Conservation (phyloP, 2,888 invertebrate genomes). For the Harmothoe impar region DNA sequence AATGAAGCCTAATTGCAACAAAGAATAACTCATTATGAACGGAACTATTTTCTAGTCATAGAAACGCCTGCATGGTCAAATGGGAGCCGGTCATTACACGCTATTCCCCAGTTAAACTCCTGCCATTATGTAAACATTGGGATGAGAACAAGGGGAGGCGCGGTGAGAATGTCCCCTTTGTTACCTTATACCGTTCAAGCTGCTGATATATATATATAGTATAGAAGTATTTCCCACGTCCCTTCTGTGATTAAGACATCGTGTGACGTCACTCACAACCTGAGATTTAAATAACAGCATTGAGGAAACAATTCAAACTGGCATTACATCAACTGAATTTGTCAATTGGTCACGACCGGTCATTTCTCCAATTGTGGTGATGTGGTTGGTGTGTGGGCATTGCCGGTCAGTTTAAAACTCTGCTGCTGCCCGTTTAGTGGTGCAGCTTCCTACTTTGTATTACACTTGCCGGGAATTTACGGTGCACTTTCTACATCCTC, state of each 20-base stretch:
- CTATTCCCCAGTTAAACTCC: too few relatives aligned
- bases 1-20: too few relatives aligned
- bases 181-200: not conserved
- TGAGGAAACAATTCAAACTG: not conserved
- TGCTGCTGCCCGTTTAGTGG: not conserved
- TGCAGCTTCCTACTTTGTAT: too few relatives aligned
- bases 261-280: not conserved
- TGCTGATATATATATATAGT: not conserved
- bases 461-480: too few relatives aligned
- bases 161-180: not conserved
- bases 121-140: too few relatives aligned
- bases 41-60: too few relatives aligned
- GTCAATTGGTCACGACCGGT: not conserved
- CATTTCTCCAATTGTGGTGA: not conserved
- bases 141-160: not conserved
- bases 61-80: too few relatives aligned
- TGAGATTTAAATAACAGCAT: constrained; percentile 6
- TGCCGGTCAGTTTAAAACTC: not conserved
- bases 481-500: not conserved
- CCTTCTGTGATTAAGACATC: too few relatives aligned
- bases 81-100: too few relatives aligned
- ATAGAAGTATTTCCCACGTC: too few relatives aligned
- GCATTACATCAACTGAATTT: not conserved
- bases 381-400: not conserved
- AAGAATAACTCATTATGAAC: too few relatives aligned